These are phyloP conservation scores for Eudyptes chrysolophus DNA, from an alignment of 2,113 vertebrate genomes.

Conservation along the genomic window DNA sequence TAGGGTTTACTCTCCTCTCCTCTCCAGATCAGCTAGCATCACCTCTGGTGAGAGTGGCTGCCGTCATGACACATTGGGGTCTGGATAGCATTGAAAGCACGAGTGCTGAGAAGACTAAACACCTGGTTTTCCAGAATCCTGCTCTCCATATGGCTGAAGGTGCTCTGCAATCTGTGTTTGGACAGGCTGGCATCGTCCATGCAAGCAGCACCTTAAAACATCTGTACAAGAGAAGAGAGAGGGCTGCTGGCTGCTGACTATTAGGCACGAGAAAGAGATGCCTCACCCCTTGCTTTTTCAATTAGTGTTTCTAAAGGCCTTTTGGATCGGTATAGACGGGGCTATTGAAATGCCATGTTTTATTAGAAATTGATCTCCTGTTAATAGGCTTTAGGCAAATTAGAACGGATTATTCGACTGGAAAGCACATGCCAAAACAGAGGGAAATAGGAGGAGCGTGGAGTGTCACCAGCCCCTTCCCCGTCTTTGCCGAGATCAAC, in stretches of 20 bases:
- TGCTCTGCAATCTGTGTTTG: background rate
- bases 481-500: constrained; percentile 7
- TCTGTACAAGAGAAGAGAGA: background rate
- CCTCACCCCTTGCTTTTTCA: background rate
- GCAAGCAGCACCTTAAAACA: background rate
- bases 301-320: background rate
- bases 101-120: background rate
- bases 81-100: background rate
- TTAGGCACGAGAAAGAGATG: background rate
- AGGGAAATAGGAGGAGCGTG: constrained; percentile 32
- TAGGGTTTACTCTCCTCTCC: background rate
- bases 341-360: constrained; percentile 14
- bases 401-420: constrained; percentile 18
- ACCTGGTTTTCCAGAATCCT: background rate
- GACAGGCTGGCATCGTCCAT: background rate
- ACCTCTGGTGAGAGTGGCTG: background rate
- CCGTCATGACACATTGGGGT: rapidly evolving
- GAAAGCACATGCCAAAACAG: background rate
- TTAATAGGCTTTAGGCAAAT: constrained; percentile 61
- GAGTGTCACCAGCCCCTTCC: background rate
- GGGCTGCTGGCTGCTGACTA: background rate
- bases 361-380: constrained; percentile 57
- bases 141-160: background rate
- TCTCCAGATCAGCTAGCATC: background rate
- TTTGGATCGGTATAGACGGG: background rate